These are phyloP conservation scores for Callimorpha dominula DNA, from an alignment of 2,888 invertebrate genomes.

Conservation along the genomic window DNA sequence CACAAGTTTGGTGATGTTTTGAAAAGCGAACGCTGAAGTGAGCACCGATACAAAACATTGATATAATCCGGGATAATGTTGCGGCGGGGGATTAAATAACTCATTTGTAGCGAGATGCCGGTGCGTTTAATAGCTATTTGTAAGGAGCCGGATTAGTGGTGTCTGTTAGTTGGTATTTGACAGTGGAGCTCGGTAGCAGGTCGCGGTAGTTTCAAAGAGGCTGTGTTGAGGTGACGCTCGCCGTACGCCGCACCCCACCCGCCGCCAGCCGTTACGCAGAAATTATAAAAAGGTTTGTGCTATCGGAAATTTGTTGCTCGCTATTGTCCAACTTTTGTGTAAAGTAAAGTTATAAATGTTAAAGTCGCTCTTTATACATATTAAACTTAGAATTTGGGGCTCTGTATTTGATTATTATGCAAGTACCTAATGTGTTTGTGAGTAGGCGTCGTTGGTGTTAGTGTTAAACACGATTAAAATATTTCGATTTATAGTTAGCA, in stretches of 20 bases:
- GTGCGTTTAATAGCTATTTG: slow-evolving; percentile 75
- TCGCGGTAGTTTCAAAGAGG: slow-evolving; percentile 60
- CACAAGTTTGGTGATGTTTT: slow-evolving; percentile 62
- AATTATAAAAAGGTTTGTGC: slow-evolving; percentile 60
- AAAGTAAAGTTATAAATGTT: slow-evolving; percentile 46
- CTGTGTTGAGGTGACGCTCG: slow-evolving; percentile 54
- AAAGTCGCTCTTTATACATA: slow-evolving; percentile 13
- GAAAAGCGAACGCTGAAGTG: slow-evolving; percentile 67
- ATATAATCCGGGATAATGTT: slow-evolving; percentile 80
- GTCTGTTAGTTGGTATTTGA: slow-evolving; percentile 73
- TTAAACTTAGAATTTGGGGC: background rate
- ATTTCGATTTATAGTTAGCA: slow-evolving; percentile 67
- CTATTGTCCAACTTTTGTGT: slow-evolving; percentile 55
- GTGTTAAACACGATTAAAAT: slow-evolving; percentile 65
- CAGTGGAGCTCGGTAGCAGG: slow-evolving; percentile 55
- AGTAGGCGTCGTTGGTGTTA: slow-evolving; percentile 53
- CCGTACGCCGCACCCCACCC: slow-evolving; percentile 57
- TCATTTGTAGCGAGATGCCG: slow-evolving; percentile 79
- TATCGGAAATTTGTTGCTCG: slow-evolving; percentile 48
- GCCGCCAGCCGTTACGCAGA: slow-evolving; percentile 68
- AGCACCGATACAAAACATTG: slow-evolving; percentile 75
- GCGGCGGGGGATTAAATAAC: slow-evolving; percentile 76
- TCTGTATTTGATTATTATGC: slow-evolving; percentile 3
- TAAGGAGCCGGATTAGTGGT: slow-evolving; percentile 78
- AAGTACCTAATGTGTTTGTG: slow-evolving; percentile 38